Evolutionary conservation across 2,113 vertebrate genomes (phyloP).

Genomic region (Spilogale gracilis): DNA sequence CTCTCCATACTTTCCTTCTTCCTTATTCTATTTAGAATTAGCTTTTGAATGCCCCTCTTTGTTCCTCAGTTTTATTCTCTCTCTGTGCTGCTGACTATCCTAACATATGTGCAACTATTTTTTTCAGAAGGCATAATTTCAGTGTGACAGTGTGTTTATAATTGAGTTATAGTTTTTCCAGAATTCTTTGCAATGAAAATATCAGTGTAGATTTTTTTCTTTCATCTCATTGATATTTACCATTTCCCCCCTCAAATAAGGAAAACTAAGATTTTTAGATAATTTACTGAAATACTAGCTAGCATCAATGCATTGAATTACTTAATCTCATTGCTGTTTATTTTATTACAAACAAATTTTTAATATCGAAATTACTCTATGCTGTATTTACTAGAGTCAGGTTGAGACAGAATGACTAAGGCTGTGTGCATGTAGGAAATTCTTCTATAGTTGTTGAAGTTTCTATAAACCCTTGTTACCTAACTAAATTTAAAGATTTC

Average conservation of each 20-base stretch:
- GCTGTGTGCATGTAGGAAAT: not conserved
- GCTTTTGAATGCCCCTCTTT: not conserved
- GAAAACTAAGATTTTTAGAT: not conserved
- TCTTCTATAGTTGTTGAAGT: not conserved
- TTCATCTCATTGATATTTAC: not conserved
- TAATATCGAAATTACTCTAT: not conserved
- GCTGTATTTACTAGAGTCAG: not conserved
- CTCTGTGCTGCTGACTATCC: not conserved
- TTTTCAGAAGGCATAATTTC: constrained; percentile 52
- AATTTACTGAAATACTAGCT: not conserved
- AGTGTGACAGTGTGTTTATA: not conserved
- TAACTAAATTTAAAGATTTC: constrained; percentile 3
- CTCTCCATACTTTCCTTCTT: not conserved
- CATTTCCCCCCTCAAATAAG: not conserved
- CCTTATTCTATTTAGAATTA: constrained; percentile 24
- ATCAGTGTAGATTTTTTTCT: not conserved
- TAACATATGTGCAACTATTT: not conserved
- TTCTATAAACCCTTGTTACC: not conserved
- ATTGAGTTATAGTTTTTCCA: constrained; percentile 42
- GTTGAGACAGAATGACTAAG: not conserved
- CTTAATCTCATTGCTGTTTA: not conserved
- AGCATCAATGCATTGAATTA: not conserved
- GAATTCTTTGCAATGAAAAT: not conserved
- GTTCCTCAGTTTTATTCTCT: not conserved
- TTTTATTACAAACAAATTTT: not conserved